These are phyloP conservation scores for Arctopsyche grandis DNA, from an alignment of 1,140 invertebrate species.

Conservation along the genomic window DNA sequence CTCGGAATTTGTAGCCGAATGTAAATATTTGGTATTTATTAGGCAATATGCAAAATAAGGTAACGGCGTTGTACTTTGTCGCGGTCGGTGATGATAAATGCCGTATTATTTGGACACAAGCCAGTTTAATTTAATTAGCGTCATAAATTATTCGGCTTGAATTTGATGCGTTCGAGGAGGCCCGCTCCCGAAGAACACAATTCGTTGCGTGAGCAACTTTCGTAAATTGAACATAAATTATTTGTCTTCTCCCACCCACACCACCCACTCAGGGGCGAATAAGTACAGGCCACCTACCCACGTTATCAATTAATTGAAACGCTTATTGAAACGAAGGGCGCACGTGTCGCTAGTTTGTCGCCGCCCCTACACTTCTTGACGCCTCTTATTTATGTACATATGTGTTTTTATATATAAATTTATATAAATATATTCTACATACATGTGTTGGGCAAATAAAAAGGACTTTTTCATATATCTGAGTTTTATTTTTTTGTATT, in stretches of 20 bases:
- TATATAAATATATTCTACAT: too few species aligned
- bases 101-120: slow-evolving; percentile 7
- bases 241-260: background rate
- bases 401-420: too few species aligned
- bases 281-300: slow-evolving; percentile 11
- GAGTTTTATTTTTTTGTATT: too few species aligned
- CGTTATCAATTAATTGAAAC: slow-evolving; percentile 38
- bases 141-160: slow-evolving; percentile 21
- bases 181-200: background rate
- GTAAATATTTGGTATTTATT: too few species aligned
- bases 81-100: slow-evolving; percentile 4
- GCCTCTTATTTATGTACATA: too few species aligned
- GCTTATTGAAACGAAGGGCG: background rate
- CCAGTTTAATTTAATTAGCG: slow-evolving; percentile 28
- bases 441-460: too few species aligned
- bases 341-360: background rate
- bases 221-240: slow-evolving; percentile 38
- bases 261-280: background rate
- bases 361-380: background rate
- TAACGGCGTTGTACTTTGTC: background rate
- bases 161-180: slow-evolving; percentile 28
- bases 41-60: background rate
- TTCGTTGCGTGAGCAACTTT: slow-evolving; percentile 31
- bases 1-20: too few species aligned
- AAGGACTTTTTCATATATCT: too few species aligned